Base-by-base conservation (phyloP, 2,113 vertebrate genomes). In the Pleuronectes platessa region DNA sequence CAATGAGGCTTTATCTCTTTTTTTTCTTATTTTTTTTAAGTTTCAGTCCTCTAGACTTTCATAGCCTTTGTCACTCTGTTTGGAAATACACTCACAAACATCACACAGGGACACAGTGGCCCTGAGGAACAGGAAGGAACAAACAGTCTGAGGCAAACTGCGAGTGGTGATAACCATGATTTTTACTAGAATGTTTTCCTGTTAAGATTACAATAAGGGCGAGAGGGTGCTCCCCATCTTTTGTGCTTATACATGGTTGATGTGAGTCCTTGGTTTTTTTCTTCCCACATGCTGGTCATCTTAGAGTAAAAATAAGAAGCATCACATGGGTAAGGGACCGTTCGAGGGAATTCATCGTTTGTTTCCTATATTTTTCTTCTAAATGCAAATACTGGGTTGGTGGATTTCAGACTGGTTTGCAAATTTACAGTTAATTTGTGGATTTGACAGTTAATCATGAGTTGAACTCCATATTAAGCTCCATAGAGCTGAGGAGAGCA, bases 41-140 rank as follows among this genome's bases (percentile, higher is more conserved):
- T 92, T 88, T 83, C n/a, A 18, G 72, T 84, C 79, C 80, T 75
- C 45, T 64, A 72, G 73, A 78, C 73, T 89, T 88, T 81, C 69
- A 26, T 68, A 68, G 83, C 67, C 61, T 78, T 83, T 82, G 85
- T 87, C 61, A 21, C 42, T 80, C 53, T 71, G 84, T 90, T 91
- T 84, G 27, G 63, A 75, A 78, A 87, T 71, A 73, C 69, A 79
- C 79, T 74, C 81, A 71, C 88, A 86, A 85, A 81, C 76, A 68
- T n/a, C 64, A 66, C 62, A 60, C n/a, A 40, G 81, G 71, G 86
- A 85, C 69, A 56, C 60, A 26, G 61, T 37, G 66, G 62, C 86
- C 78, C 79, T 0, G 27, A 88, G 69, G 83, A 80, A 65, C 54
- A 75, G 21, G 42, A 68, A 49, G 71, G 15, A 81, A 72, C 67